Conservation (phyloP, 2,113 vertebrate genomes). For the Notarius lentiginosus region DNA sequence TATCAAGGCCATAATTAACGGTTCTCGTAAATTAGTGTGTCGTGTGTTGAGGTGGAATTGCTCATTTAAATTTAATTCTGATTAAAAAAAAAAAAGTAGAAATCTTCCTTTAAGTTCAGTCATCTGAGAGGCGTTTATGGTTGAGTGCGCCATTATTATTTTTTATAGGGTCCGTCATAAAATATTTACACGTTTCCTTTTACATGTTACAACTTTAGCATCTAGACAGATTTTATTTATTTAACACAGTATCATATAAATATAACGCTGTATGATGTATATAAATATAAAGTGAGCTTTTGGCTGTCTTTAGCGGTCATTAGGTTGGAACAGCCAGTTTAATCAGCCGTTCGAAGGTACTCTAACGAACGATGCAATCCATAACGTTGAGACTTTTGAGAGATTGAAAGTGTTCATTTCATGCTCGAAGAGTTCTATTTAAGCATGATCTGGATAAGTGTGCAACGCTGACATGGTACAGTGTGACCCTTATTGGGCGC, state of each 20-base stretch:
- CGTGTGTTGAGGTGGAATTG: neutral
- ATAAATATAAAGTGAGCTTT: neutral
- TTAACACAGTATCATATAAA: neutral
- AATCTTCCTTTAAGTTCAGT: neutral
- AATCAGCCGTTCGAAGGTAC: neutral
- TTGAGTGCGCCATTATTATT: neutral
- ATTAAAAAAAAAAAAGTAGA: neutral
- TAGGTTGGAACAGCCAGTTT: neutral
- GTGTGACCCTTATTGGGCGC: neutral
- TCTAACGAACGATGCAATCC: neutral
- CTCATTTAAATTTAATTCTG: neutral
- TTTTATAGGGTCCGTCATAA: neutral
- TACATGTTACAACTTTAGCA: neutral
- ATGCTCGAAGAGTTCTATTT: neutral
- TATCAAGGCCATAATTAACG: neutral
- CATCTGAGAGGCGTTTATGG: neutral
- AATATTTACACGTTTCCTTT: neutral
- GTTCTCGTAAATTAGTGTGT: neutral
- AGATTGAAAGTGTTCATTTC: neutral
- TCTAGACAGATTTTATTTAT: neutral
- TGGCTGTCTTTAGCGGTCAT: neutral
- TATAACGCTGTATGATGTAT: neutral
- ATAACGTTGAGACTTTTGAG: neutral
- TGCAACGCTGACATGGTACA: neutral
- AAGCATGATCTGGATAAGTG: neutral